Conservation (phyloP, 2,797 vertebrate genomes). For the Sebastiscus tertius region DNA sequence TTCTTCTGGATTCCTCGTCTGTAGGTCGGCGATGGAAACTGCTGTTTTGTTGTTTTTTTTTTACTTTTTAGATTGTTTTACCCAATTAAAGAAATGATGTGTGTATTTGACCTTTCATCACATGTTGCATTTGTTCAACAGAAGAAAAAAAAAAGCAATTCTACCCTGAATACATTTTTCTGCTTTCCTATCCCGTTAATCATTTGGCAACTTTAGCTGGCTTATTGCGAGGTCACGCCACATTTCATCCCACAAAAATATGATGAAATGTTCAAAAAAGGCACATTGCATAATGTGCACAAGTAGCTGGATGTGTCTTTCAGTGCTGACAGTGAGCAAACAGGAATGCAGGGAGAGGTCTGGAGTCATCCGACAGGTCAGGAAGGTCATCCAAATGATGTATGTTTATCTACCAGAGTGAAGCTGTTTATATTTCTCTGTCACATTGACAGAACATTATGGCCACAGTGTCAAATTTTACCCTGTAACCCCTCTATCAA, state of each 20-base stretch:
- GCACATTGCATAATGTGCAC: not conserved
- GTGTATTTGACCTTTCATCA: no score
- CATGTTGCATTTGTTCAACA: no score
- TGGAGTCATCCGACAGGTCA: conserved; percentile 28
- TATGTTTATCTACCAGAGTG: conserved; percentile 20
- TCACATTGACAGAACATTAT: not conserved
- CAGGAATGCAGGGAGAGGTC: conserved; percentile 12
- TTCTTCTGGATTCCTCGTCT: no score
- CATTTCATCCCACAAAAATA: not conserved
- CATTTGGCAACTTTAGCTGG: not conserved
- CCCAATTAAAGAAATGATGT: no score
- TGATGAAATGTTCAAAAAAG: not conserved
- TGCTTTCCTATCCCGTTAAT: not conserved
- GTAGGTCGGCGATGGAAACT: no score
- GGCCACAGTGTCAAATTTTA: not conserved
- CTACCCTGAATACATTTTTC: no score
- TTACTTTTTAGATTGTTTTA: no score
- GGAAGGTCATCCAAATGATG: conserved; percentile 18
- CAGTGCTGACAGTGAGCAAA: not conserved
- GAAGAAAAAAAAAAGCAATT: no score
- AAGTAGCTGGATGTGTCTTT: not conserved
- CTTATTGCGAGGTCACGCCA: not conserved
- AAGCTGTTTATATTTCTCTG: conserved; percentile 28
- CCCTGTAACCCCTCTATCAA: not conserved
- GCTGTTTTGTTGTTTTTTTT: no score